Base-by-base conservation (phyloP, 1,140 invertebrate species). In the Bradysia coprophila region DNA sequence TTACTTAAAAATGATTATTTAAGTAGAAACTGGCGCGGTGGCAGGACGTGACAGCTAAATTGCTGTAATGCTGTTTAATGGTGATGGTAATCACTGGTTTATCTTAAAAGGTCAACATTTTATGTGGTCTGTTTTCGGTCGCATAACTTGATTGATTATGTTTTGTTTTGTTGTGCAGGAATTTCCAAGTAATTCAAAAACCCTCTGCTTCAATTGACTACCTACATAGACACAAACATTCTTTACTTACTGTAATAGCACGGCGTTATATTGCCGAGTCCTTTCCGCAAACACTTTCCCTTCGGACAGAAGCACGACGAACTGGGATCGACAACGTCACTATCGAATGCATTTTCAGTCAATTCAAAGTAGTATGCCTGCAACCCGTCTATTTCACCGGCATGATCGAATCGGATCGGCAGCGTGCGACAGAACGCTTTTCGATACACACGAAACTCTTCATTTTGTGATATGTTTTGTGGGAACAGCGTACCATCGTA, bases 161-260 rank as follows among this genome's bases (percentile, higher is more conserved):
- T n/a, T n/a, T n/a, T n/a, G n/a, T n/a, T n/a, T n/a, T n/a, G n/a
- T n/a, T n/a, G n/a, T n/a, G n/a, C n/a, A n/a, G n/a, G n/a, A n/a
- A n/a, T n/a, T n/a, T n/a, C n/a, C n/a, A n/a, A n/a, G n/a, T n/a
- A n/a, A n/a, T n/a, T n/a, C n/a, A n/a, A n/a, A n/a, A n/a, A n/a
- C n/a, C n/a, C n/a, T n/a, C n/a, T n/a, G n/a, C n/a, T n/a, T n/a
- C n/a, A n/a, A n/a, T n/a, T n/a, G n/a, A n/a, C n/a, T n/a, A n/a
- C n/a, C n/a, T n/a, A n/a, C n/a, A n/a, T n/a, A n/a, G n/a, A n/a
- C n/a, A n/a, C n/a, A n/a, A n/a, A n/a, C n/a, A n/a, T n/a, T n/a
- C n/a, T n/a, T n/a, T 46, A 68, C 69, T 69, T 56, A 76, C 76
- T 72, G 55, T 78, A 83, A 46, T 81, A 81, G 50, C 81, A 84